A percentile compares a stretch with the other conserved stretches of the same genome.
These are phyloP conservation scores for Camelus dromedarius DNA, from an alignment of 2,113 vertebrate genomes.

Conservation along the genomic window DNA sequence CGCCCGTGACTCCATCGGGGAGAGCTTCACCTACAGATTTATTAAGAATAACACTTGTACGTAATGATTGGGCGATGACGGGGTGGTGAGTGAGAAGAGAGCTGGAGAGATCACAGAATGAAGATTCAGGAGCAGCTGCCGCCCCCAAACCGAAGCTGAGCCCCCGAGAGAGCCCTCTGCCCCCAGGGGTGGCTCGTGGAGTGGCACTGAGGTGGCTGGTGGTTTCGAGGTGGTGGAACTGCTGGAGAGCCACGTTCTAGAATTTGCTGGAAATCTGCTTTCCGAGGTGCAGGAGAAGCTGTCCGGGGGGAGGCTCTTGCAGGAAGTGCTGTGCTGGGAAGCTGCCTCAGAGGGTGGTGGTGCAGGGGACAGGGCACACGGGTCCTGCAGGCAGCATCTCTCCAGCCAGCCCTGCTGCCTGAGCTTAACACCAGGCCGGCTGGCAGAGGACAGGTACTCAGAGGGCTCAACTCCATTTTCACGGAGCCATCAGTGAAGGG, in stretches of 20 bases:
- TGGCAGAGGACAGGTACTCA: neutral
- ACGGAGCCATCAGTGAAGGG: neutral
- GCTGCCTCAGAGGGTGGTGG: neutral
- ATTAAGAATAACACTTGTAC: neutral
- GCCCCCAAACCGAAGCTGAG: neutral
- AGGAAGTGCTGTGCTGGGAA: neutral
- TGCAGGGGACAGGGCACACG: fast-evolving
- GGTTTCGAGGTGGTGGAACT: neutral
- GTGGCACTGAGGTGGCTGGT: neutral
- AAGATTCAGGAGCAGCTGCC: neutral
- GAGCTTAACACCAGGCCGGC: neutral
- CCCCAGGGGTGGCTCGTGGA: neutral
- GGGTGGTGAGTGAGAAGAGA: neutral
- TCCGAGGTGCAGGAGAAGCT: neutral
- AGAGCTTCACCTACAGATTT: neutral
- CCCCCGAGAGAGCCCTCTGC: neutral
- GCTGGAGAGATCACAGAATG: neutral
- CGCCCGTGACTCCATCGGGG: neutral
- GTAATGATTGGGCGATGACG: neutral
- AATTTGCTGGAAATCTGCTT: neutral
- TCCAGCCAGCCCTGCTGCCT: neutral
- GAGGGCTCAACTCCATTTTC: neutral
- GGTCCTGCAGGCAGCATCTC: neutral
- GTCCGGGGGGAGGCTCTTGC: neutral
- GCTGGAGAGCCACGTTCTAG: neutral